A percentile compares a stretch with the other conserved stretches of the same genome.
Conservation (phyloP, 2,113 vertebrate genomes). For the Oncorhynchus mykiss region DNA sequence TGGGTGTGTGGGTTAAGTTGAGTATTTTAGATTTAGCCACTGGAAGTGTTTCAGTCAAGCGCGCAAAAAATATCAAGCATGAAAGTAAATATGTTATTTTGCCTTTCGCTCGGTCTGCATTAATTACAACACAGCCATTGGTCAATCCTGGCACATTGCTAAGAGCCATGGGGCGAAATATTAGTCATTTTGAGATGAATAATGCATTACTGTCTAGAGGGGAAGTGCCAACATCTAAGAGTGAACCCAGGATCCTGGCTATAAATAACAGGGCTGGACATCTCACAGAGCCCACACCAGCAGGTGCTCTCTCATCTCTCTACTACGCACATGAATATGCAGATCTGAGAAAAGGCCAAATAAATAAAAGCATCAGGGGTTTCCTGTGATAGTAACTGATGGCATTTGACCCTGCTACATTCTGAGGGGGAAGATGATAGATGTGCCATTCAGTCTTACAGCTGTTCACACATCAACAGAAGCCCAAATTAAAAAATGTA, state of each 20-base stretch:
- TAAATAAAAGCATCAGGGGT: conserved; percentile 64
- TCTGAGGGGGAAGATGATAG: conserved; percentile 68
- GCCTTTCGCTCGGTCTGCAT: conserved; percentile 67
- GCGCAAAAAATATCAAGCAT: conserved; percentile 40
- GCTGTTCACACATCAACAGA: conserved; percentile 76
- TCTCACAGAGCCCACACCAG: conserved; percentile 48
- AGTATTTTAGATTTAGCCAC: conserved; percentile 32
- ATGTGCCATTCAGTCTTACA: conserved; percentile 74
- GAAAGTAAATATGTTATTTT: conserved; percentile 66
- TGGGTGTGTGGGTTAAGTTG: too few species aligned
- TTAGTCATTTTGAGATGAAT: conserved; percentile 79
- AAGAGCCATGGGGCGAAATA: conserved; percentile 68
- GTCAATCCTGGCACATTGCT: conserved; percentile 61
- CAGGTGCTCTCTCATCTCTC: conserved; percentile 50
- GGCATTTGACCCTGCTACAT: conserved; percentile 67
- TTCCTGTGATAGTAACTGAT: conserved; percentile 61
- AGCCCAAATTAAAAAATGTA: conserved; percentile 75
- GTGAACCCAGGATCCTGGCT: conserved; percentile 51
- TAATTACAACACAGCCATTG: conserved; percentile 70
- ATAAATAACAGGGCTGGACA: conserved; percentile 66
- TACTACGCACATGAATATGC: conserved; percentile 52
- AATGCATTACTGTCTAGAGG: conserved; percentile 72
- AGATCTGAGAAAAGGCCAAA: conserved; percentile 55
- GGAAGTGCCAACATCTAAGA: conserved; percentile 43
- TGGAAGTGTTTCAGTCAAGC: conserved; percentile 46